A percentile compares a stretch with the other conserved stretches of the same genome.
These are phyloP conservation scores for Junco hyemalis DNA, from an alignment of 2,113 vertebrate species.

Conservation along the genomic window DNA sequence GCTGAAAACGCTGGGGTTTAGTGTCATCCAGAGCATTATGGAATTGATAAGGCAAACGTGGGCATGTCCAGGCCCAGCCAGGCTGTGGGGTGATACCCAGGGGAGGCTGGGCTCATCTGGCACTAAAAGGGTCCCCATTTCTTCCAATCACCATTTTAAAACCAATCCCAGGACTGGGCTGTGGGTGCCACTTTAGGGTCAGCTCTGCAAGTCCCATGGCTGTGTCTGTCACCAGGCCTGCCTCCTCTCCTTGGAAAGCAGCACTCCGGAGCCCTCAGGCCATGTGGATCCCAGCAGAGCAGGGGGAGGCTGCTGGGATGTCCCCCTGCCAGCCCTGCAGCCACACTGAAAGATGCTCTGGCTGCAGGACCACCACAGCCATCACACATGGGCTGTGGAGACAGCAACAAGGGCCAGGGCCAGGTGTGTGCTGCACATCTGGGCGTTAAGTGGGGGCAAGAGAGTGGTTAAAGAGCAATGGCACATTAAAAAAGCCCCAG, in stretches of 20 bases:
- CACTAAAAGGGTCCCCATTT: neutral
- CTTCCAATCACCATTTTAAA: neutral
- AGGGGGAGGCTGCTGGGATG: neutral
- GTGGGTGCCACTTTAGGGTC: neutral
- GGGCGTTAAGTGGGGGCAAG: neutral
- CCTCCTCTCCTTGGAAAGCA: neutral
- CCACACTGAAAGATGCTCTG: neutral
- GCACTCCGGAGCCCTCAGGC: accelerated
- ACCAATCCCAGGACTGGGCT: accelerated
- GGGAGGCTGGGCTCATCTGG: neutral
- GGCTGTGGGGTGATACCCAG: neutral
- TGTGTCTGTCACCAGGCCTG: neutral
- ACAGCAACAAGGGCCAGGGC: neutral
- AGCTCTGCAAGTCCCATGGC: neutral
- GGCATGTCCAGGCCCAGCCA: neutral
- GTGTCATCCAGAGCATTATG: neutral
- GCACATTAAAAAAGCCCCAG: neutral
- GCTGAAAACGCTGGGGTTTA: neutral
- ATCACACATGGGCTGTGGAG: neutral
- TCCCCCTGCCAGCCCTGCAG: neutral
- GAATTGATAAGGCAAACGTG: neutral
- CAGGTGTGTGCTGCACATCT: neutral
- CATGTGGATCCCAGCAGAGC: neutral
- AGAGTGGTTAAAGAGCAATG: neutral
- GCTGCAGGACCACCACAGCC: neutral